These are phyloP conservation scores for Drepana falcataria DNA, from an alignment of 2,888 invertebrate genomes.

Conservation along the genomic window DNA sequence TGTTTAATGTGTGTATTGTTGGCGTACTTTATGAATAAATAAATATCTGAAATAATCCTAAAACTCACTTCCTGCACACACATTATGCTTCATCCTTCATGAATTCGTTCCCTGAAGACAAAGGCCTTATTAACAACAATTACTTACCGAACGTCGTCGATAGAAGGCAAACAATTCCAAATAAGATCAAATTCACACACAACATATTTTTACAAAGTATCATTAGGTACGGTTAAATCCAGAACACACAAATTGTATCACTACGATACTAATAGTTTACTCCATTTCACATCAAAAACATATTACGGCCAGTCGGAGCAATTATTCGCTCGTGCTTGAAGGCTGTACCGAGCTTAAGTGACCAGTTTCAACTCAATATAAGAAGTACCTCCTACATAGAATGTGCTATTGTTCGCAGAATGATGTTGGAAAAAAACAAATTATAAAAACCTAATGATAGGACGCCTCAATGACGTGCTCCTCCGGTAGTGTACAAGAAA, in stretches of 20 bases:
- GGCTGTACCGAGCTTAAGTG: neutral
- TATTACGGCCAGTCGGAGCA: neutral
- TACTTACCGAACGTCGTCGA: constrained; percentile 2
- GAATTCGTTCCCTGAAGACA: too few species aligned
- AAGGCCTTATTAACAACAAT: neutral
- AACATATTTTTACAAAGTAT: neutral
- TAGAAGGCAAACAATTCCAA: neutral
- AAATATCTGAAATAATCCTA: too few species aligned
- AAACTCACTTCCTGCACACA: too few species aligned
- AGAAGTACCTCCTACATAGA: neutral
- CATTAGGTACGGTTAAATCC: neutral
- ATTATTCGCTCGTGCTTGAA: neutral
- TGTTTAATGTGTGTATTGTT: too few species aligned
- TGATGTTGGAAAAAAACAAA: constrained; percentile 1
- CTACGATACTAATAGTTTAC: too few species aligned
- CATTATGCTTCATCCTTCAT: too few species aligned
- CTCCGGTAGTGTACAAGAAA: neutral
- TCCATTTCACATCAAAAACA: too few species aligned
- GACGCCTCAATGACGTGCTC: neutral
- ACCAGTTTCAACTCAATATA: neutral
- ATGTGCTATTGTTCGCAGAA: constrained; percentile 2
- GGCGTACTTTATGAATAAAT: too few species aligned
- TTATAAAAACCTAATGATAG: neutral
- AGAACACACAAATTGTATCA: too few species aligned
- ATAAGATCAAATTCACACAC: neutral